phyloP scores from a whole-genome alignment of 1,140 invertebrate genomes.

The Bursaphelenchus mucronatus region DNA sequence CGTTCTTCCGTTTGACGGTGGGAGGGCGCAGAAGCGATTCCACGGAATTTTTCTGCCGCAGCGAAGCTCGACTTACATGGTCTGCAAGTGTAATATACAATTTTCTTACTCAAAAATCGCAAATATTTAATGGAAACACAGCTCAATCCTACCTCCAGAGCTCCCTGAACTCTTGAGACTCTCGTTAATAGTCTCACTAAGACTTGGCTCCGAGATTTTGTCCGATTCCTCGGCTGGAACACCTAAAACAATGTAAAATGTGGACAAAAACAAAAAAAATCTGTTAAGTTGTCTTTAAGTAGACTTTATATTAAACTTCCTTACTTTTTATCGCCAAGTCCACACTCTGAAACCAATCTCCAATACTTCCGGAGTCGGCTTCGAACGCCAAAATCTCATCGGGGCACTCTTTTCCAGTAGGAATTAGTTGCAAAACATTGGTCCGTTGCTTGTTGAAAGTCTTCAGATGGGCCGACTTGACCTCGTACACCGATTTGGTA shows the following conservation, averaged over 20 bases:
- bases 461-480: slow-evolving; percentile 44
- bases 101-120: neutral
- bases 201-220: slow-evolving; percentile 9
- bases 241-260: too few species aligned
- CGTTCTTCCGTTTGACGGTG: slow-evolving; percentile 39
- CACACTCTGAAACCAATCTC: too few species aligned
- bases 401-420: neutral
- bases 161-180: too few species aligned
- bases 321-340: too few species aligned
- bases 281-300: too few species aligned
- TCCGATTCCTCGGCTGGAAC: neutral
- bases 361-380: too few species aligned
- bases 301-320: too few species aligned
- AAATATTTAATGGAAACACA: slow-evolving; percentile 1
- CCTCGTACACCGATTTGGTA: slow-evolving; percentile 28
- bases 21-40: slow-evolving; percentile 39
- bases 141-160: too few species aligned
- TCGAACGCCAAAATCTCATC: too few species aligned
- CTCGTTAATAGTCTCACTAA: slow-evolving; percentile 13
- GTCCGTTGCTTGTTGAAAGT: slow-evolving; percentile 45
- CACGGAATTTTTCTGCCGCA: slow-evolving; percentile 40
- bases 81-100: slow-evolving; percentile 22
- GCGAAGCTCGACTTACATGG: slow-evolving; percentile 10
- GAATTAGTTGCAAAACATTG: slow-evolving; percentile 40
- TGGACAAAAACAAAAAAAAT: too few species aligned